Base-by-base conservation (phyloP, 37 sponge, comb jelly and placozoan species). In the Trichoplax adhaerens region DNA sequence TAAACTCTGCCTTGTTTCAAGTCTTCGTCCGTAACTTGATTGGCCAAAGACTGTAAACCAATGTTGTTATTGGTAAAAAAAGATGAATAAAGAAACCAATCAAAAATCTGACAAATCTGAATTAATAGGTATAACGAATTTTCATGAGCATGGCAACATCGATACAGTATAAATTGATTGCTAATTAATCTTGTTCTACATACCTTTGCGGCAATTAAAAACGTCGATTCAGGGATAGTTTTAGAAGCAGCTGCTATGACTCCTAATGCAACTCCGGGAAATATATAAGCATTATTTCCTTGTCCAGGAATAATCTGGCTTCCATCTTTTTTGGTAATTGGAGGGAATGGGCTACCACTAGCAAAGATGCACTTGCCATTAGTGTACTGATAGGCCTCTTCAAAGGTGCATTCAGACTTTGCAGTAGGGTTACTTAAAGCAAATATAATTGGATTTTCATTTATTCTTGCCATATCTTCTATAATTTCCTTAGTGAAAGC, bases 361-460 rank as follows among this genome's bases (percentile, higher is more conserved):
- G 77, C 77, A n/a, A 66, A 76, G 56, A 76, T 69, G 54, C 64
- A 62, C 48, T 66, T 65, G 77, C 63, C 65, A 56, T 76, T 65
- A 12, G 77, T 62, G 69, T 69, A 76, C 57, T 53, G 66, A 69
- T 76, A 76, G 2, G 77, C 77, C n/a, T 76, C 77, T 54, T 76
- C 77, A 12, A 69, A 68, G 56, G 52, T 76, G 46, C 77, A 76
- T 50, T 76, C 77, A 10, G 77, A 49, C 53, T 76, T 69, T 48
- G 69, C 68, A 49, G 77, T 76, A 6, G 77, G 77, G 77, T 76
- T 76, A 51, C 77, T 76, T 52, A 76, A 61, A 2, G 77, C 77
- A 70, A 76, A 76, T 52, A 76, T 76, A 4, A 76, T 67, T 62
- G 60, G 77, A 12, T 10, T 2, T 48, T 74, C 65, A 48, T 74